Evolutionary conservation across 1,140 invertebrate species (phyloP).

Genomic region (Camponotus vicinus): DNA sequence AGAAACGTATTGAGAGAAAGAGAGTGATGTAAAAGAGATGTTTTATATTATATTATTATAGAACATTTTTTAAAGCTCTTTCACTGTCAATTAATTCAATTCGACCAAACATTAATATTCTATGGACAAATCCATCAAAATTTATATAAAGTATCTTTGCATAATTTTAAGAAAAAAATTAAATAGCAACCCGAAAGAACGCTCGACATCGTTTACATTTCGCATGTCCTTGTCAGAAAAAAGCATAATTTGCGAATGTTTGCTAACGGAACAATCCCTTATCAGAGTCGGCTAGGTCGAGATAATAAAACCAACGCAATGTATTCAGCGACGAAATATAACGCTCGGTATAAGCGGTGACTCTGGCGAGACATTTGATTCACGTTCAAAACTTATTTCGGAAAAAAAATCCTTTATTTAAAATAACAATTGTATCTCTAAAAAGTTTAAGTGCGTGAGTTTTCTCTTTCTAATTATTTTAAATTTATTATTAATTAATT

Average conservation of each 20-base stretch:
- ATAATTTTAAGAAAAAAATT: neutral
- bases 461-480: neutral
- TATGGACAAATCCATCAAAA: neutral
- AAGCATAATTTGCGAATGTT: conserved; percentile 26
- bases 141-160: neutral
- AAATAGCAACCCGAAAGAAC: neutral
- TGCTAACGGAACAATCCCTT: conserved; percentile 35
- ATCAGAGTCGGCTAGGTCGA: conserved; percentile 12
- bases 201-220: neutral
- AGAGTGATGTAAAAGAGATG: neutral
- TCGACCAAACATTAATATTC: neutral
- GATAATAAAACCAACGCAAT: conserved; percentile 19
- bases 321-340: conserved; percentile 32
- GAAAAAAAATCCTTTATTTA: neutral
- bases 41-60: neutral
- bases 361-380: neutral
- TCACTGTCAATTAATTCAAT: neutral
- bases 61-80: neutral
- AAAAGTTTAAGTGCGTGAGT: neutral
- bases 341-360: conserved; percentile 1
- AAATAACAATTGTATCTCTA: neutral
- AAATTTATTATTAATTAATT: neutral
- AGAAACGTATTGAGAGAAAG: neutral
- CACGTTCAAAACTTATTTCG: neutral
- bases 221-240: conserved; percentile 19